These are phyloP conservation scores for Lophura nycthemera DNA, from an alignment of 2,113 vertebrate species.

Conservation along the genomic window DNA sequence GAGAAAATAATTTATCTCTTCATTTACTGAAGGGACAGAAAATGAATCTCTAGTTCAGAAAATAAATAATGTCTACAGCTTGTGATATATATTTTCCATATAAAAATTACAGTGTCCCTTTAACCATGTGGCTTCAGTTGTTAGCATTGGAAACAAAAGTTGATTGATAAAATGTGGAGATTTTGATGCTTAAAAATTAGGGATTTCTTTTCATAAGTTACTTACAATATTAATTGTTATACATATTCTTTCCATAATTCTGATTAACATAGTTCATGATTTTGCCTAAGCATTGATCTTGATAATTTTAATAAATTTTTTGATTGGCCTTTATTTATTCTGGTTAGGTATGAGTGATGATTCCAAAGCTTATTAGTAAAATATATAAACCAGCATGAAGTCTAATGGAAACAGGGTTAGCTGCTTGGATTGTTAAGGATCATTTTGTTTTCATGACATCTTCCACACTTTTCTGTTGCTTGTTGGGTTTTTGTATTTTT, in stretches of 20 bases:
- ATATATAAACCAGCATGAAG: neutral
- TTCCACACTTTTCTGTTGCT: constrained; percentile 76
- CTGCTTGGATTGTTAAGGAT: constrained; percentile 51
- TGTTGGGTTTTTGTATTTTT: constrained; percentile 72
- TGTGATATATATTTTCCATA: neutral
- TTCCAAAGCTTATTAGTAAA: neutral
- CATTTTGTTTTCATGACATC: constrained; percentile 66
- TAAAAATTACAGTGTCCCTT: constrained; percentile 48
- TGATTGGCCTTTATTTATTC: constrained; percentile 21
- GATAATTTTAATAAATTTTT: constrained; percentile 7
- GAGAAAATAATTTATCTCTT: neutral
- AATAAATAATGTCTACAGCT: neutral
- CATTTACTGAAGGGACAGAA: neutral
- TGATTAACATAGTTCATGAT: constrained; percentile 30
- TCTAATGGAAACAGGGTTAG: constrained; percentile 15
- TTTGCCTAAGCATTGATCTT: constrained; percentile 27
- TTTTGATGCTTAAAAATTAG: neutral
- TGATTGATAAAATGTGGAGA: neutral
- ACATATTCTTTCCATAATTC: neutral
- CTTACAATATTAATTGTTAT: neutral
- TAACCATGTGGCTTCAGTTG: neutral
- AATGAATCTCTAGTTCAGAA: neutral
- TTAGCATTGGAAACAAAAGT: neutral
- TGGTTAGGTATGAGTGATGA: neutral
- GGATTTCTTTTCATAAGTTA: neutral